Evolutionary conservation across 2,888 invertebrate genomes (phyloP).

Genomic region (Ametastegia equiseti): DNA sequence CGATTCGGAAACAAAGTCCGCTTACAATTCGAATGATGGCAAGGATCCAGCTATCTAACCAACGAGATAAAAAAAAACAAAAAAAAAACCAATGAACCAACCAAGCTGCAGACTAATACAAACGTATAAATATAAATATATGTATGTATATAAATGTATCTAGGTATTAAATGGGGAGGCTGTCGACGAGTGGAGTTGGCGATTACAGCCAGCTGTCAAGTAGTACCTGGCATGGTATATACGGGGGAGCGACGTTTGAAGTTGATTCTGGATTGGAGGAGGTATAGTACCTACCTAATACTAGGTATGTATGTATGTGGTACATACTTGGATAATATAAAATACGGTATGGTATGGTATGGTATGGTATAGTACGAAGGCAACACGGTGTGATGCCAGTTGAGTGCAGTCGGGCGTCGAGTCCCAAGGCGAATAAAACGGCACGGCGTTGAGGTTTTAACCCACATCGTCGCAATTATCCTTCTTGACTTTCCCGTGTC

Average conservation of each 20-base stretch:
- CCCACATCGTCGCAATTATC: conserved; percentile 48
- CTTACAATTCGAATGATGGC: no score
- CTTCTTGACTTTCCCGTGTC: conserved; percentile 47
- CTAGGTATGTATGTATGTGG: no score
- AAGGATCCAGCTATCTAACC: no score
- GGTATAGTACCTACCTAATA: no score
- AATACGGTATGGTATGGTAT: not conserved
- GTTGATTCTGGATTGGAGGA: no score
- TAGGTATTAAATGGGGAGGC: conserved; percentile 3
- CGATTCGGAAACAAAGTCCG: no score
- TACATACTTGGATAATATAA: no score
- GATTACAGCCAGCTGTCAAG: conserved; percentile 44
- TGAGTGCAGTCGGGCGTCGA: conserved; percentile 44
- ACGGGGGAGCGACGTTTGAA: conserved; percentile 31
- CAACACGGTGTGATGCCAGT: no score
- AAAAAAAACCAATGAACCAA: not conserved
- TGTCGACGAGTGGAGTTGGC: conserved; percentile 33
- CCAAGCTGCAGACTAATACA: not conserved
- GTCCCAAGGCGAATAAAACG: conserved; percentile 47
- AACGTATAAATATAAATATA: not conserved
- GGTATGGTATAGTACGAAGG: not conserved
- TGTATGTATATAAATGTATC: not conserved
- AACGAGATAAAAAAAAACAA: no score
- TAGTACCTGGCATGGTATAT: not conserved
- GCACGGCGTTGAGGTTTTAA: conserved; percentile 21